Evolutionary conservation across 2,888 invertebrate genomes (phyloP).

Genomic region (Lithophane semibrunnea): DNA sequence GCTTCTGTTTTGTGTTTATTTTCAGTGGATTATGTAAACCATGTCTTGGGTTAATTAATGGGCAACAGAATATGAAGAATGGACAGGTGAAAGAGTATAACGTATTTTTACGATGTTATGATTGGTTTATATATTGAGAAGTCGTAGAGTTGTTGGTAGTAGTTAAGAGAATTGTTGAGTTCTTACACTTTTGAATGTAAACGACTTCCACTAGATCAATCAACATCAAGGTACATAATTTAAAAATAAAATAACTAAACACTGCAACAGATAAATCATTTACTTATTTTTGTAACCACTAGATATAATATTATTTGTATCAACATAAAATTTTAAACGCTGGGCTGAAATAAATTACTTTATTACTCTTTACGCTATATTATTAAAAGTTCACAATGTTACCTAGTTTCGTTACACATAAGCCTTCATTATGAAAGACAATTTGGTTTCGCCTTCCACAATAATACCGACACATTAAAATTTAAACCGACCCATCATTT

Average conservation of each 20-base stretch:
- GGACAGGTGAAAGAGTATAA: conserved; percentile 1
- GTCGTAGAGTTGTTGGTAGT: background rate
- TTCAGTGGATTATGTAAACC: conserved; percentile 15
- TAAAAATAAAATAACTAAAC: background rate
- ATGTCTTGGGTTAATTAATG: conserved; percentile 4
- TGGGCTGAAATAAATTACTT: background rate
- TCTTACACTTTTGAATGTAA: background rate
- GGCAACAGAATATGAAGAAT: background rate
- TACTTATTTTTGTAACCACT: background rate
- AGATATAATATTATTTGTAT: background rate
- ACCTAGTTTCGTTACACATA: background rate
- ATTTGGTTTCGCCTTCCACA: conserved; percentile 12
- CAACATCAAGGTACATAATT: background rate
- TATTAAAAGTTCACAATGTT: background rate
- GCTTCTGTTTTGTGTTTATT: conserved; percentile 33
- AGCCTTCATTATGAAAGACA: background rate
- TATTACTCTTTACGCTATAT: too few relatives aligned
- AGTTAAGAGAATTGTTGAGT: background rate
- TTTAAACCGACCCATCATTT: conserved; percentile 48
- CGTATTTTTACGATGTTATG: background rate
- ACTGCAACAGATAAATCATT: background rate
- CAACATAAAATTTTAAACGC: background rate
- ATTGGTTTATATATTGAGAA: background rate
- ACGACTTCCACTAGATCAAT: background rate
- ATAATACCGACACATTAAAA: conserved; percentile 30